Conservation (phyloP, 2,113 vertebrate species). For the Galeopterus variegatus region DNA sequence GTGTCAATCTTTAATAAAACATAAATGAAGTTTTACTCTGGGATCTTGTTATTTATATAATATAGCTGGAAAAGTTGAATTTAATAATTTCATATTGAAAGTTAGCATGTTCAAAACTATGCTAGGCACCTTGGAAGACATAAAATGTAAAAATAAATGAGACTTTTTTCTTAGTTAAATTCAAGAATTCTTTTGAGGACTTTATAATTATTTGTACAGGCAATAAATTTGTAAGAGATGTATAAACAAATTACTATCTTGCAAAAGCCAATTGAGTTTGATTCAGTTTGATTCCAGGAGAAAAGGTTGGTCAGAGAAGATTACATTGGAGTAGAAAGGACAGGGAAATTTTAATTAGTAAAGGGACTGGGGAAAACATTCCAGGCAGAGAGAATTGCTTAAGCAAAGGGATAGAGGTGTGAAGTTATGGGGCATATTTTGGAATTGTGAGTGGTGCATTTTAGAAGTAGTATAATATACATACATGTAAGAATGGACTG, state of each 20-base stretch:
- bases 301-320: background rate
- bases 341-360: background rate
- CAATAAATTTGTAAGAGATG: background rate
- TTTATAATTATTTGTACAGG: background rate
- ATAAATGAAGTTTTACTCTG: background rate
- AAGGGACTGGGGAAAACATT: background rate
- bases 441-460: background rate
- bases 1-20: slow-evolving; percentile 46
- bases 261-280: background rate
- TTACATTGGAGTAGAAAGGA: background rate
- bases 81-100: background rate
- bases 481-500: background rate
- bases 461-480: background rate
- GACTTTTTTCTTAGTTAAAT: background rate
- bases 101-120: background rate
- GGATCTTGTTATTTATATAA: background rate
- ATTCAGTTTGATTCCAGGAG: background rate
- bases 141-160: background rate
- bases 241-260: background rate
- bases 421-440: background rate
- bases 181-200: slow-evolving; percentile 14
- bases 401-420: background rate
- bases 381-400: slow-evolving; percentile 1
- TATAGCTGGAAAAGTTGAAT: slow-evolving; percentile 25
- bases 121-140: background rate